Conservation (phyloP, 1,140 invertebrate species). For the Penaeus vannamei region DNA sequence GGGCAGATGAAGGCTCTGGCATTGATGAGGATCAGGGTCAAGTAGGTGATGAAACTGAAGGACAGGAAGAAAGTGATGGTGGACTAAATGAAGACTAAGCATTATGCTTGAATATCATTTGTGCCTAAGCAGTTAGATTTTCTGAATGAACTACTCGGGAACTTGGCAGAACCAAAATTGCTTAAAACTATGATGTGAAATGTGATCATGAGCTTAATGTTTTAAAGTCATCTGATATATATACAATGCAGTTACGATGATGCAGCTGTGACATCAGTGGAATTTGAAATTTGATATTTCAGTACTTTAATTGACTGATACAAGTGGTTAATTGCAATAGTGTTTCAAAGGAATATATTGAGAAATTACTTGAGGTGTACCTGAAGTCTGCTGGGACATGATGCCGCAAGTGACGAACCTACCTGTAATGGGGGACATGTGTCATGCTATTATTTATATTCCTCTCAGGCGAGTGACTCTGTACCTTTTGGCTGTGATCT, state of each 20-base stretch:
- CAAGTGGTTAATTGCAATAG: neutral
- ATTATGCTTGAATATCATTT: neutral
- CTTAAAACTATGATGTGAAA: no score
- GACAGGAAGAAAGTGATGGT: conserved; percentile 30
- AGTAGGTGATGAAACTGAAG: neutral
- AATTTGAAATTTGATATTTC: no score
- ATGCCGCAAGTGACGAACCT: conserved; percentile 50
- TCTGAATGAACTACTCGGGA: no score
- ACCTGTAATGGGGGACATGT: conserved; percentile 35
- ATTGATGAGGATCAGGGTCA: conserved; percentile 9
- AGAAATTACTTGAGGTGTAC: conserved; percentile 39
- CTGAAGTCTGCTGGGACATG: conserved; percentile 39
- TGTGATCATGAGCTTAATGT: no score
- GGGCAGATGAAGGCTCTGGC: conserved; percentile 23
- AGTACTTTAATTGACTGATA: neutral
- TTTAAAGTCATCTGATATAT: no score
- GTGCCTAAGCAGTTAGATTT: conserved; percentile 34
- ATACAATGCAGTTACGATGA: no score
- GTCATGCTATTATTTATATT: conserved; percentile 42
- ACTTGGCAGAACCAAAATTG: no score
- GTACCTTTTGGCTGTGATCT: conserved; percentile 53
- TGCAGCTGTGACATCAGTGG: no score
- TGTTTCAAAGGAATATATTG: conserved; percentile 18
- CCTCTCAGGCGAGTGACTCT: conserved; percentile 49
- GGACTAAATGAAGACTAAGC: conserved; percentile 31